Base-by-base conservation (phyloP, 2,888 invertebrate genomes). In the Agrochola lota region DNA sequence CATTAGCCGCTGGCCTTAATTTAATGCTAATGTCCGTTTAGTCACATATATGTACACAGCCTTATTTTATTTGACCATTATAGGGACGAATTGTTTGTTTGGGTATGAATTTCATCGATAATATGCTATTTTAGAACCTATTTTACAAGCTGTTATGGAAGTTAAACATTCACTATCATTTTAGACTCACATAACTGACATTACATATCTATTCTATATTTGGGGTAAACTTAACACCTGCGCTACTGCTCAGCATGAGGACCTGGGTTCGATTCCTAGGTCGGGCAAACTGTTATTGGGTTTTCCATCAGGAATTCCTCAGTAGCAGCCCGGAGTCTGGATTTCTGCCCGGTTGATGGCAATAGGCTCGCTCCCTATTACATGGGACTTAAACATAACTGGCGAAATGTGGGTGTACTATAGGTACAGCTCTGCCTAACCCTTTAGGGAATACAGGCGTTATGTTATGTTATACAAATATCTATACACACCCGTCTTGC, bases 1-100 rank as follows among this genome's bases (percentile, higher is more conserved):
- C 81, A 80, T 87, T 85, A 84, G 83, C 64, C 76, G 67, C 11
- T 87, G 86, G 78, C 88, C 88, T 88, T 86, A 86, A 87, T 88
- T 89, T 87, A 77, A 86, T 82, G 78, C 68, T 81, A 83, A 89
- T 87, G 74, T 83, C 66, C 73, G 73, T 82, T 83, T 79, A 68
- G 76, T 70, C 46, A 55, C 46, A 23, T 78, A 66, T 72, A 46
- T 63, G 79, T 30, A 46, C 60, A 74, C 57, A 69, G 49, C 60
- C 77, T 79, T 71, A 78, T 84, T 81, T 83, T 80, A 78, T 74
- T 70, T 72, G 46, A 83, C 70, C 46, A 49, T 63, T 67, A 35
- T 5, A n/a, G 64, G 17, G 40, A 63, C 23, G 26, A 62, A 72
- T 59, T 71, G 59, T 68, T 78, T 66, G 23, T 62, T 49, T 55